phyloP scores from a whole-genome alignment of 2,797 vertebrate genomes.

The Crypturellus tataupa region DNA sequence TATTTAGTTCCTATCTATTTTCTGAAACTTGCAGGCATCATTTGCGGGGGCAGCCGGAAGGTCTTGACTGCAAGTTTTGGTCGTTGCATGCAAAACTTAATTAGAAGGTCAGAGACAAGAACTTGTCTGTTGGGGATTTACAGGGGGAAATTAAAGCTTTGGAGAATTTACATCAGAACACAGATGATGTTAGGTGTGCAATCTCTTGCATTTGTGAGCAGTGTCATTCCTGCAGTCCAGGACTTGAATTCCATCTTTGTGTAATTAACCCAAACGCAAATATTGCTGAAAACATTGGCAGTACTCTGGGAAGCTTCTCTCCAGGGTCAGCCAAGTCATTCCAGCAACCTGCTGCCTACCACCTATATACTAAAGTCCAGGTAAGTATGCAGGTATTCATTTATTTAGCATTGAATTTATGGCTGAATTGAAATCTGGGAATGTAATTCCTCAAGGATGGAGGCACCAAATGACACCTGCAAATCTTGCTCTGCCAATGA shows the following conservation, averaged over 20 bases:
- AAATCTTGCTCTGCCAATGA: not conserved
- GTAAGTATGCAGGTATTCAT: conserved; percentile 10
- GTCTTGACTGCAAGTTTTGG: conserved; percentile 32
- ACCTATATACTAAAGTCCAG: conserved; percentile 9
- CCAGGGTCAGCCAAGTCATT: conserved; percentile 31
- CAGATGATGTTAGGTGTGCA: not conserved
- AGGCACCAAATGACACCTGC: not conserved
- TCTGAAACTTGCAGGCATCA: conserved; percentile 7
- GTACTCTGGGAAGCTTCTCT: conserved; percentile 24
- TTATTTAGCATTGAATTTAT: not conserved
- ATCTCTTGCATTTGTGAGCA: not conserved
- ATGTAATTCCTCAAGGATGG: conserved; percentile 8
- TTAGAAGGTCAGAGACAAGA: conserved; percentile 32
- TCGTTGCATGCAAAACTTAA: conserved; percentile 20
- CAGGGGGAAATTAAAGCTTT: conserved; percentile 27
- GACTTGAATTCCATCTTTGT: not conserved
- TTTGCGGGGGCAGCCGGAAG: conserved; percentile 9
- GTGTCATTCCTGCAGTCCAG: not conserved
- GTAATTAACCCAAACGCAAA: conserved; percentile 31
- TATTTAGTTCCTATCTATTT: conserved; percentile 11
- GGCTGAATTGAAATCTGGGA: conserved; percentile 21
- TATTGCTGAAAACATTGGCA: conserved; percentile 7
- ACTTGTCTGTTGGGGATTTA: conserved; percentile 1
- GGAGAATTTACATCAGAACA: conserved; percentile 6
- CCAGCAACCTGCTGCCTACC: not conserved